Evolutionary conservation across 2,888 invertebrate species (phyloP).

Genomic region (Mythimna impura): DNA sequence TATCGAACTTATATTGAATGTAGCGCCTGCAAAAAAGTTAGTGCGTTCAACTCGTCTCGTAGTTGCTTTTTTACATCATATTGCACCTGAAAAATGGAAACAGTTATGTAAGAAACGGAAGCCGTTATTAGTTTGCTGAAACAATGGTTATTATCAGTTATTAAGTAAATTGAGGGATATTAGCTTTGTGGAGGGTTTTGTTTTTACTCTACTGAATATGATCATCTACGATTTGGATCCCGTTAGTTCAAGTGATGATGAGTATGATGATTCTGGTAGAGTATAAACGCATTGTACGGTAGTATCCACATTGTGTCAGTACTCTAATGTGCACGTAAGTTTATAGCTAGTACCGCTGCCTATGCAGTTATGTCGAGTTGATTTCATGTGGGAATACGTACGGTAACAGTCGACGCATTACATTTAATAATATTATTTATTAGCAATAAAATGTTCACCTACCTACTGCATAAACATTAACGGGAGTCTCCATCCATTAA

Average conservation of each 20-base stretch:
- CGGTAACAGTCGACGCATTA: slow-evolving; percentile 31
- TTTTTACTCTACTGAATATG: not conserved
- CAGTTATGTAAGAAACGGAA: slow-evolving; percentile 26
- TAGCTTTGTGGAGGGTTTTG: not conserved
- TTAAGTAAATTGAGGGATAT: slow-evolving; percentile 11
- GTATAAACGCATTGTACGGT: slow-evolving; percentile 27
- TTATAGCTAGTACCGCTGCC: slow-evolving; percentile 55
- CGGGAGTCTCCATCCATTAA: slow-evolving; percentile 4
- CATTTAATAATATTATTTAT: slow-evolving; percentile 21
- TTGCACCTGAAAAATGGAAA: slow-evolving; percentile 26
- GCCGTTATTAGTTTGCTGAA: slow-evolving; percentile 18
- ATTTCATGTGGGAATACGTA: slow-evolving; percentile 51
- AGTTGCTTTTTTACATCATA: slow-evolving; percentile 21
- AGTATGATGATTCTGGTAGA: slow-evolving; percentile 3
- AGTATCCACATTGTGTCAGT: slow-evolving; percentile 29
- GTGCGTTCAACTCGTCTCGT: slow-evolving; percentile 16
- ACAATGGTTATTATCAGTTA: slow-evolving; percentile 6
- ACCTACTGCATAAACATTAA: slow-evolving; percentile 9
- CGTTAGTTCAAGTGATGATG: slow-evolving; percentile 27
- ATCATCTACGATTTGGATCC: slow-evolving; percentile 3
- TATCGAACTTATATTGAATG: slow-evolving; percentile 9
- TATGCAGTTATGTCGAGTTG: slow-evolving; percentile 52
- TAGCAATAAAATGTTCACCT: slow-evolving; percentile 1
- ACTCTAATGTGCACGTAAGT: slow-evolving; percentile 41
- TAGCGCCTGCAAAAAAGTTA: slow-evolving; percentile 14